Base-by-base conservation (phyloP, 2,113 vertebrate genomes). In the Anarrhichthys ocellatus region DNA sequence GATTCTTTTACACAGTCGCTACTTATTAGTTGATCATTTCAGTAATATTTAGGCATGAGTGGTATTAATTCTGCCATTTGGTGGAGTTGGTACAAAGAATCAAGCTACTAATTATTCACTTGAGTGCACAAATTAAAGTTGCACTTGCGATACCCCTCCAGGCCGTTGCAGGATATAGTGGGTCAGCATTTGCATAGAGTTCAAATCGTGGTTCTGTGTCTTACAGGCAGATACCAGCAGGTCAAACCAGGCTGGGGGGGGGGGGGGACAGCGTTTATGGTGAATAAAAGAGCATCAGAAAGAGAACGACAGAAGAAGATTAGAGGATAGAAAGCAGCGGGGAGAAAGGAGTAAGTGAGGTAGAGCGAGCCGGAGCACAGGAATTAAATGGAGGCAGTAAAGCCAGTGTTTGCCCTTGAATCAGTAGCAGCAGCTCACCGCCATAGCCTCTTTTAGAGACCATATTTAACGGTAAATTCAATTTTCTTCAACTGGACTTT, bases 381-480 rank as follows among this genome's bases (percentile, higher is more conserved):
- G 42, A 22, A 32, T 72, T 62, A 50, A 13, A 36, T 5, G 14
- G 29, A 65, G 58, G 42, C 32, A 40, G 38, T 77, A 27, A 50
- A 84, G 68, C 10, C 38, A 34, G 44, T 54, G 52, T 73, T 67
- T 73, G 79, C 69, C 84, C 82, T 89, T 90, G 71, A 91, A 66
- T 82, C 70, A 15, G 29, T 2, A 52, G 36, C 74, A 73, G 78
- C 69, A 74, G 64, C 54, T 88, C 63, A 4, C 40, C 72, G 65
- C 52, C 64, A 48, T 82, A 83, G 71, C 87, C 86, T 89, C 58
- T 66, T 73, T 58, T 5, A 18, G 32, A 29, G 15, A 44, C 8
- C n/a, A 15, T 27, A n/a, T 56, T 5, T 32, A 11, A 46, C 50
- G 66, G n/a, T 48, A 22, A 50, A 32, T 6, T n/a, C 5, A 79